Percentiles rank a stretch among this genome's conserved stretches.
Evolutionary conservation across 2,113 vertebrate species (phyloP).

Genomic region (Pelecanus crispus): DNA sequence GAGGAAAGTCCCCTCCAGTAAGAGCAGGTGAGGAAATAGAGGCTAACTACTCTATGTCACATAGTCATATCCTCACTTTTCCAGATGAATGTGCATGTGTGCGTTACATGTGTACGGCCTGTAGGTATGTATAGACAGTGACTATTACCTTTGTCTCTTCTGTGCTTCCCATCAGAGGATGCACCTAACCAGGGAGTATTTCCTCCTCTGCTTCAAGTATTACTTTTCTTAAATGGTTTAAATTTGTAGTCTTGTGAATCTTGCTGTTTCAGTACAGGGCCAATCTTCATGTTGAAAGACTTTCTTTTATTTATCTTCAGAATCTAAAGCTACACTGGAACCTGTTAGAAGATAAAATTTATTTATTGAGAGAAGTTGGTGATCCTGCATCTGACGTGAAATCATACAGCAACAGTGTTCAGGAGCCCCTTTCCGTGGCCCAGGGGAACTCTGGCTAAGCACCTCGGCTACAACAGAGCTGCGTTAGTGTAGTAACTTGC

Average conservation of each 20-base stretch:
- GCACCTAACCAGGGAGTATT: neutral
- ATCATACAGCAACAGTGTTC: neutral
- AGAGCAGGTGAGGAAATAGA: neutral
- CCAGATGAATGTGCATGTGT: neutral
- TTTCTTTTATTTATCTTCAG: slow-evolving; percentile 24
- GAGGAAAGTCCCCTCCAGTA: neutral
- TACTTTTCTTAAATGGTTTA: neutral
- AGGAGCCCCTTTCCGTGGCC: neutral
- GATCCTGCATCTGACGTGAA: neutral
- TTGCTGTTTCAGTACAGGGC: slow-evolving; percentile 11
- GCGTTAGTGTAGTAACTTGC: neutral
- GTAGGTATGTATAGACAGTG: neutral
- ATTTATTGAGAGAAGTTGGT: slow-evolving; percentile 1
- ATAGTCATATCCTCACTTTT: neutral
- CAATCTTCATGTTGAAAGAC: neutral
- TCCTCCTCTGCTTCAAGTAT: neutral
- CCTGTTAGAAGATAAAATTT: neutral
- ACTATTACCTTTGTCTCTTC: neutral
- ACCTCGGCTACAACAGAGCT: neutral
- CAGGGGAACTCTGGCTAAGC: neutral
- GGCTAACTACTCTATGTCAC: neutral
- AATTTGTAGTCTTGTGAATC: neutral
- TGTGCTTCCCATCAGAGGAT: neutral
- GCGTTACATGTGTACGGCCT: neutral
- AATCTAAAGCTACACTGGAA: slow-evolving; percentile 28